Evolutionary conservation across 1,140 invertebrate species (phyloP).

Genomic region (Tachypleus tridentatus): DNA sequence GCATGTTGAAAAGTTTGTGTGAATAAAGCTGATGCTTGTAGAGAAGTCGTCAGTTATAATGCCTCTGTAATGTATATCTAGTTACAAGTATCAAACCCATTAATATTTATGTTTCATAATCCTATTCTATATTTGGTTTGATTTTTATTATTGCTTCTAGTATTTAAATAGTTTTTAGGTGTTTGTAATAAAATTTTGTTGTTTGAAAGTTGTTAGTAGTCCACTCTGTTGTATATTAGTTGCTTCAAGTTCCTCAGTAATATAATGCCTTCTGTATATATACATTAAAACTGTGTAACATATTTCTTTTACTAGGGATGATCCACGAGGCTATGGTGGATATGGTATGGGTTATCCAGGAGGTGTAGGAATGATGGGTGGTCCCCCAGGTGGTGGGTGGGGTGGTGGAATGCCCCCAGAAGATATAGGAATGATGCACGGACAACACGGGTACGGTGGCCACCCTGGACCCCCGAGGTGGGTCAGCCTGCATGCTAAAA

Average conservation of each 20-base stretch:
- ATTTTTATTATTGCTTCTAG: no score
- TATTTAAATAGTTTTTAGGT: conserved; percentile 1
- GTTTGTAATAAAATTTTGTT: conserved; percentile 5
- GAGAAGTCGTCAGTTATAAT: no score
- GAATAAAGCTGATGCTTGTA: no score
- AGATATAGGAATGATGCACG: conserved; percentile 9
- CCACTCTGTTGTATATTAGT: no score
- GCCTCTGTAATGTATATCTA: no score
- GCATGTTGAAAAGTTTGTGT: no score
- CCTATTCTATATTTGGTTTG: no score
- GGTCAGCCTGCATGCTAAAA: not conserved
- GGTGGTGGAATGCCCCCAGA: conserved; percentile 12
- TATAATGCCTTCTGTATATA: no score
- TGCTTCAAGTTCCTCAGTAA: no score
- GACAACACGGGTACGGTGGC: conserved; percentile 5
- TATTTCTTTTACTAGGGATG: conserved; percentile 21
- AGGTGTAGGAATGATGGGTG: conserved; percentile 18
- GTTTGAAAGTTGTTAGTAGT: not conserved
- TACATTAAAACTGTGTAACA: no score
- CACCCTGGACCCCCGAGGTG: conserved; percentile 13
- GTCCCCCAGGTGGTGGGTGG: conserved; percentile 13
- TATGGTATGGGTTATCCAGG: conserved; percentile 26
- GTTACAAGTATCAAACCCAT: no score
- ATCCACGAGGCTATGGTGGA: conserved; percentile 22
- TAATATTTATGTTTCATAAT: no score